Percentiles rank a stretch among this genome's conserved stretches.
Evolutionary conservation across 2,113 vertebrate genomes (phyloP).

Genomic region (Ellobius talpinus): DNA sequence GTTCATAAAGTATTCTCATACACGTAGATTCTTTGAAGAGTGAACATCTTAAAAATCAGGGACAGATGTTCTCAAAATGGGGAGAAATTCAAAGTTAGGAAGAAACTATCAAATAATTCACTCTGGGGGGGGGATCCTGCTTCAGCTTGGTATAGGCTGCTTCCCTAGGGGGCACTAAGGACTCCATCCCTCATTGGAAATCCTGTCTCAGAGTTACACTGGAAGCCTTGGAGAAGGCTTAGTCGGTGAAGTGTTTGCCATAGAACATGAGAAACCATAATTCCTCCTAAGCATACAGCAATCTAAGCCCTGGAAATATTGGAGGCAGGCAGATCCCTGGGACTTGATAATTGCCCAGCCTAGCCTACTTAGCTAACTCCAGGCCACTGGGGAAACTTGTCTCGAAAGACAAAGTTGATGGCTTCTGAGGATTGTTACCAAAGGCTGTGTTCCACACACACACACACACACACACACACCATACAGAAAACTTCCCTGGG

Average conservation of each 20-base stretch:
- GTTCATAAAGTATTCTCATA: neutral
- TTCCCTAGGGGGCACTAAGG: neutral
- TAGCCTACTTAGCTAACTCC: neutral
- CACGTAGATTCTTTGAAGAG: neutral
- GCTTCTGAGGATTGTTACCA: neutral
- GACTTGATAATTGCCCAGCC: neutral
- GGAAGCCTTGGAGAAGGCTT: neutral
- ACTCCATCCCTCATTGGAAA: neutral
- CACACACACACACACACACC: neutral
- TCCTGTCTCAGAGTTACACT: neutral
- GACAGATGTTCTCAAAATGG: neutral
- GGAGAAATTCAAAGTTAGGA: neutral
- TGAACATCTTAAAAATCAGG: neutral
- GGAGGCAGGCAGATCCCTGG: neutral
- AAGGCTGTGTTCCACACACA: neutral
- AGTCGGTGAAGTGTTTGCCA: neutral
- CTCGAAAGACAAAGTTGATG: too few species aligned
- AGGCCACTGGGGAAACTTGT: neutral
- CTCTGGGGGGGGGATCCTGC: fast-evolving
- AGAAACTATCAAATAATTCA: fast-evolving
- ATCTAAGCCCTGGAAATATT: neutral
- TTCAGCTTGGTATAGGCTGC: neutral
- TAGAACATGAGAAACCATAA: neutral
- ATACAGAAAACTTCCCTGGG: neutral
- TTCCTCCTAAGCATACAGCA: too few species aligned